A percentile compares a stretch with the other conserved stretches of the same genome.
Conservation (phyloP, 2,888 invertebrate species). For the Drosophila picticornis region DNA sequence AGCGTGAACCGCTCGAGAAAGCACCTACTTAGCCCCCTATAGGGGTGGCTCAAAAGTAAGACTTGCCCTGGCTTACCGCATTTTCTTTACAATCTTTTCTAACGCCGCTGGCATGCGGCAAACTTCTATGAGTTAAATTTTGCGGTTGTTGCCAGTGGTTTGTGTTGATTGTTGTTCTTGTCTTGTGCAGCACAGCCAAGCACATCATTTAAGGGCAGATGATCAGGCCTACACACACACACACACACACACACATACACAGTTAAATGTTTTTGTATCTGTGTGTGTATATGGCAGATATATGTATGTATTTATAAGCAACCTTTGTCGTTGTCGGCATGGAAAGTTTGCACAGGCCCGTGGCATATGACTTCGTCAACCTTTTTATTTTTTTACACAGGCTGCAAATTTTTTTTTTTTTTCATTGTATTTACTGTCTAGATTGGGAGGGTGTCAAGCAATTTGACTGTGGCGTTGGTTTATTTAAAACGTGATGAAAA, state of each 20-base stretch:
- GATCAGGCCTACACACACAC: slow-evolving; percentile 36
- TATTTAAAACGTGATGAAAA: slow-evolving; percentile 33
- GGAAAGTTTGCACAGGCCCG: slow-evolving; percentile 36
- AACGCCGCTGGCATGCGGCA: slow-evolving; percentile 57
- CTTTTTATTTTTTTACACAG: slow-evolving; percentile 36
- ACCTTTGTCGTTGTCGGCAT: slow-evolving; percentile 66
- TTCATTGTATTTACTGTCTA: slow-evolving; percentile 17
- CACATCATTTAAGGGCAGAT: slow-evolving; percentile 65
- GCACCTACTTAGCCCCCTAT: slow-evolving; percentile 27
- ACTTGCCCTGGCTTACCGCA: slow-evolving; percentile 23
- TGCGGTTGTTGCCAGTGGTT: slow-evolving; percentile 25
- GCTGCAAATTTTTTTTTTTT: slow-evolving; percentile 22
- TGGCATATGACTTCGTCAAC: slow-evolving; percentile 40
- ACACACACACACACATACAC: background rate
- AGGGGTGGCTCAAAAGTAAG: slow-evolving; percentile 22
- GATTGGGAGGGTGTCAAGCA: slow-evolving; percentile 26
- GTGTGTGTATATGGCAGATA: slow-evolving; percentile 3
- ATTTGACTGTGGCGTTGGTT: slow-evolving; percentile 46
- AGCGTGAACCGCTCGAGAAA: slow-evolving; percentile 14
- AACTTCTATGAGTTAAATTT: slow-evolving; percentile 61
- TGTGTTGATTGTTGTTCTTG: slow-evolving; percentile 28
- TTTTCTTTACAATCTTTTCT: slow-evolving; percentile 35
- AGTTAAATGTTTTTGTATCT: background rate
- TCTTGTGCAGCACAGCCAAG: slow-evolving; percentile 35
- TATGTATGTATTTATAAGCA: slow-evolving; percentile 14